These are phyloP conservation scores for Digitonthophagus gazella DNA, from an alignment of 2,888 invertebrate species.

Conservation along the genomic window DNA sequence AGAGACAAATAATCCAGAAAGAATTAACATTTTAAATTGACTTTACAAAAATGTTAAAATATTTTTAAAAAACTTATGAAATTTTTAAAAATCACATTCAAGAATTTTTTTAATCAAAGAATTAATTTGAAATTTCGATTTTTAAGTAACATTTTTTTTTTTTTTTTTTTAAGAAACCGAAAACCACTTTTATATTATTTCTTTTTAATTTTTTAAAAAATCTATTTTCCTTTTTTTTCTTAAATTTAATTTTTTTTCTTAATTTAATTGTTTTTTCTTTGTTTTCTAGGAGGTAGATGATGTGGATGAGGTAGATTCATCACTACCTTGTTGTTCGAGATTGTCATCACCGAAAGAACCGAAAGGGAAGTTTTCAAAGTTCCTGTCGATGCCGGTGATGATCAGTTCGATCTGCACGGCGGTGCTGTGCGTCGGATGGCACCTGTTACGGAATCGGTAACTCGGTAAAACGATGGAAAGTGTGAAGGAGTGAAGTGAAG, in stretches of 20 bases:
- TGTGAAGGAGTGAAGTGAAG: background rate
- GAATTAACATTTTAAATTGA: too few species aligned
- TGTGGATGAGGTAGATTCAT: conserved; percentile 20
- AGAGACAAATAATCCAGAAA: too few species aligned
- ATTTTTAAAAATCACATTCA: too few species aligned
- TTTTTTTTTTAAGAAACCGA: too few species aligned
- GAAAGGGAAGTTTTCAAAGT: conserved; percentile 57
- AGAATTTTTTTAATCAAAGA: too few species aligned
- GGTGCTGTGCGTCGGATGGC: conserved; percentile 64
- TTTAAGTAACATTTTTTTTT: too few species aligned
- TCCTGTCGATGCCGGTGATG: conserved; percentile 55
- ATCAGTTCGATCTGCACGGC: conserved; percentile 62
- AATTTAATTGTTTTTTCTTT: conserved; percentile 21
- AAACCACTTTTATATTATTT: background rate
- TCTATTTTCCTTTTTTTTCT: background rate
- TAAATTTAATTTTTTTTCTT: background rate
- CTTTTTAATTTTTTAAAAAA: background rate
- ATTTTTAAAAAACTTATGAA: too few species aligned
- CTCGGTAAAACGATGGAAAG: conserved; percentile 35
- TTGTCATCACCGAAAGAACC: conserved; percentile 38
- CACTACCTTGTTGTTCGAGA: conserved; percentile 20
- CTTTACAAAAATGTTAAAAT: too few species aligned
- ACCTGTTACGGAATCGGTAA: conserved; percentile 60
- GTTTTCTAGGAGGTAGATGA: conserved; percentile 26
- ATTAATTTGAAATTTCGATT: too few species aligned